phyloP scores from a whole-genome alignment of 2,888 invertebrate genomes.

The Sinohyriopsis cumingii region DNA sequence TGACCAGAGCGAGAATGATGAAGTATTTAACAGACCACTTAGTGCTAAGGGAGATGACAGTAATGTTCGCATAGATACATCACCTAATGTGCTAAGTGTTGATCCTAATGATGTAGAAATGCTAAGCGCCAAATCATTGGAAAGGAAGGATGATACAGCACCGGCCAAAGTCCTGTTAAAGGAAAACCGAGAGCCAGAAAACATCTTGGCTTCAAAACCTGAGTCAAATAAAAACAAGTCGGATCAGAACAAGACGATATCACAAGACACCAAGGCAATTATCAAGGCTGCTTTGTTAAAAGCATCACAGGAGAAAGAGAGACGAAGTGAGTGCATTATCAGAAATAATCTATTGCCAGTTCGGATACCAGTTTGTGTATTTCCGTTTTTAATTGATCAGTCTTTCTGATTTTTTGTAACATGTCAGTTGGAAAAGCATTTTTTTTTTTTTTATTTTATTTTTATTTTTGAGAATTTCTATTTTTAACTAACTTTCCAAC shows the following conservation, averaged over 20 bases:
- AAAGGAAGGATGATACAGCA: slow-evolving; percentile 20
- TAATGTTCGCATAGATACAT: slow-evolving; percentile 37
- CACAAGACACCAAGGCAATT: slow-evolving; percentile 60
- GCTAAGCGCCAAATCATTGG: slow-evolving; percentile 62
- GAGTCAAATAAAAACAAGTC: slow-evolving; percentile 13
- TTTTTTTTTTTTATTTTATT: too few relatives aligned
- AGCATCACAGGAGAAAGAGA: slow-evolving; percentile 34
- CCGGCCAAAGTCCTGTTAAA: slow-evolving; percentile 17
- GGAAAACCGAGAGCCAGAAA: slow-evolving; percentile 32
- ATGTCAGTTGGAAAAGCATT: too few relatives aligned
- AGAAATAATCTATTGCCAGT: background rate
- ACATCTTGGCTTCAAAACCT: slow-evolving; percentile 8
- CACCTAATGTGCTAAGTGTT: slow-evolving; percentile 18
- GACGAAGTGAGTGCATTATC: slow-evolving; percentile 39
- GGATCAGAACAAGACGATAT: slow-evolving; percentile 54
- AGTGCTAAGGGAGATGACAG: slow-evolving; percentile 29
- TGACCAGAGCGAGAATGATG: slow-evolving; percentile 18
- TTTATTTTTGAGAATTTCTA: too few relatives aligned
- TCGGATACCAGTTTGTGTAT: too few relatives aligned
- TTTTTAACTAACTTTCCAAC: too few relatives aligned
- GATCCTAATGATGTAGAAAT: slow-evolving; percentile 61
- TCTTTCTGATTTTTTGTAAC: too few relatives aligned
- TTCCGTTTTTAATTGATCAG: too few relatives aligned
- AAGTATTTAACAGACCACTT: slow-evolving; percentile 41
- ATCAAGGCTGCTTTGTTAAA: slow-evolving; percentile 64